Conservation (phyloP, 2,888 invertebrate genomes). For the Eutolmus rufibarbis region DNA sequence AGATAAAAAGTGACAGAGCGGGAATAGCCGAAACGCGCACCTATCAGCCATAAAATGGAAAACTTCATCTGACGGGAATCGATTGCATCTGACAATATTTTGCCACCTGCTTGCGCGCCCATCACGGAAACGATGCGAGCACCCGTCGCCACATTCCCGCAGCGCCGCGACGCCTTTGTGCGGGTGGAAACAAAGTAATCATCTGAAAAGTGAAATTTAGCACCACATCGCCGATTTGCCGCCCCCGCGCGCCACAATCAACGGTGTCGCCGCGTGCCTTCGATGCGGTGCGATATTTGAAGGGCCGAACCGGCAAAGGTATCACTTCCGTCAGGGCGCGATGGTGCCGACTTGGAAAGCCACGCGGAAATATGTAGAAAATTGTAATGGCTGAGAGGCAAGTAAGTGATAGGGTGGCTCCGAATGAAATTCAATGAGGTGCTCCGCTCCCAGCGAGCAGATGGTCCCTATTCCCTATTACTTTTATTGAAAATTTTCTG, state of each 20-base stretch:
- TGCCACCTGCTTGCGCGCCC: slow-evolving; percentile 7
- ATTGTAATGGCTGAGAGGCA: slow-evolving; percentile 1
- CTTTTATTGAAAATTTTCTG: slow-evolving; percentile 19
- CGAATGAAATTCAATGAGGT: slow-evolving; percentile 14
- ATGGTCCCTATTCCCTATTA: slow-evolving; percentile 6
- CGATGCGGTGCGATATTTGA: not conserved
- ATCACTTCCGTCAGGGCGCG: not conserved
- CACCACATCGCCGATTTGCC: not conserved
- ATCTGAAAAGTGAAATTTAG: not conserved
- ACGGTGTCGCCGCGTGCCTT: not conserved
- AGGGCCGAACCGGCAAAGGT: not conserved
- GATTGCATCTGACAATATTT: slow-evolving; percentile 11
- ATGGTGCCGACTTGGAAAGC: not conserved
- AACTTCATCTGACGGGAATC: slow-evolving; percentile 11
- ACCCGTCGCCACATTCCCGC: not conserved
- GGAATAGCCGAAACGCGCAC: not conserved
- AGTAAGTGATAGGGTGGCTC: not conserved
- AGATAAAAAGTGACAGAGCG: not conserved
- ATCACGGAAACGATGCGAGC: not conserved
- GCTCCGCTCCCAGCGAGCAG: not conserved
- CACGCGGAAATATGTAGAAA: slow-evolving; percentile 13
- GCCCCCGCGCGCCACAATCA: not conserved
- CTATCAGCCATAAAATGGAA: not conserved
- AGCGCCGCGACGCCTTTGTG: not conserved
- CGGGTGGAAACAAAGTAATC: not conserved